These are phyloP conservation scores for Diloba caeruleocephala DNA, from an alignment of 2,888 invertebrate genomes.

Conservation along the genomic window DNA sequence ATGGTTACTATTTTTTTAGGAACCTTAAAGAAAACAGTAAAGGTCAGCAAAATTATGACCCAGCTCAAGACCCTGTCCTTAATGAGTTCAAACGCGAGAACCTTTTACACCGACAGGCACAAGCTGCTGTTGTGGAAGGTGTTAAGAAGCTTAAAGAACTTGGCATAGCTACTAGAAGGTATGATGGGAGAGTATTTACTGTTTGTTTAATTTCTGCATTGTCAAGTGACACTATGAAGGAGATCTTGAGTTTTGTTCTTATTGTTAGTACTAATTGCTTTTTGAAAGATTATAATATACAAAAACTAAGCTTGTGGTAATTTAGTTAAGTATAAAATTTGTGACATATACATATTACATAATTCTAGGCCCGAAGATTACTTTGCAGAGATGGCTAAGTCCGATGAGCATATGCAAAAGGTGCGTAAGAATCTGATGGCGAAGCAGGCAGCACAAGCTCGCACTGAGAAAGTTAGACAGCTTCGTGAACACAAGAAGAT, in stretches of 20 bases:
- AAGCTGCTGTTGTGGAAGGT: slow-evolving; percentile 95
- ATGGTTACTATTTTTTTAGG: slow-evolving; percentile 53
- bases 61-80: slow-evolving; percentile 93
- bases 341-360: not conserved
- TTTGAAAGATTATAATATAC: too few relatives aligned
- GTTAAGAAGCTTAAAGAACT: slow-evolving; percentile 93
- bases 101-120: slow-evolving; percentile 95
- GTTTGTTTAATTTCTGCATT: too few relatives aligned
- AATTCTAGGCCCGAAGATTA: slow-evolving; percentile 95
- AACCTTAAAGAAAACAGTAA: slow-evolving; percentile 90
- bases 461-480: slow-evolving; percentile 96
- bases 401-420: slow-evolving; percentile 99
- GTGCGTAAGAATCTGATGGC: slow-evolving; percentile 94
- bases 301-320: too few relatives aligned
- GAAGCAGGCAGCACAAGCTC: slow-evolving; percentile 95
- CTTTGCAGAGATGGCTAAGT: slow-evolving; percentile 99
- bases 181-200: too few relatives aligned
- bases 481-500: slow-evolving; percentile 97
- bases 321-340: too few relatives aligned
- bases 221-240: too few relatives aligned
- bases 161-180: slow-evolving; percentile 93
- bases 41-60: slow-evolving; percentile 90
- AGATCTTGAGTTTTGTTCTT: too few relatives aligned
- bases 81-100: slow-evolving; percentile 98
- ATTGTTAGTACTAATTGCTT: too few relatives aligned